Evolutionary conservation across 2,113 vertebrate genomes (phyloP).

Genomic region (Amphiprion percula): DNA sequence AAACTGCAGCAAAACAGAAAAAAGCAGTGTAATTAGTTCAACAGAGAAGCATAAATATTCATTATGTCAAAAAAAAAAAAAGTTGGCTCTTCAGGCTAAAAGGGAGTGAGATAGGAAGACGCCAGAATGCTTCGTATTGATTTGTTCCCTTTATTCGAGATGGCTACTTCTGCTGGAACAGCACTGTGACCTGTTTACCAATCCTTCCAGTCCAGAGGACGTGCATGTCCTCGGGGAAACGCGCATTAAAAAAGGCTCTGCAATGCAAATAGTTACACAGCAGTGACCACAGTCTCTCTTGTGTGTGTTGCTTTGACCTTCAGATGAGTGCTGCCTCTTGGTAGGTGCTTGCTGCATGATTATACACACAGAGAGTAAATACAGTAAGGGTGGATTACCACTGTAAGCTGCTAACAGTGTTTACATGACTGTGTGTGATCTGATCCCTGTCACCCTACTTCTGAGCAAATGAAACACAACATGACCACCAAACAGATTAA

Average conservation of each 20-base stretch:
- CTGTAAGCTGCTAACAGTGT: constrained; percentile 63
- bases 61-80: constrained; percentile 34
- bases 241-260: constrained; percentile 36
- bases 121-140: constrained; percentile 64
- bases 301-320: constrained; percentile 57
- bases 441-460: constrained; percentile 30
- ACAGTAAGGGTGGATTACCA: constrained; percentile 65
- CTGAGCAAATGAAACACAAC: constrained; percentile 48
- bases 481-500: constrained; percentile 45
- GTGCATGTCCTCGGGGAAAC: constrained; percentile 50
- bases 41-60: constrained; percentile 51
- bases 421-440: constrained; percentile 60
- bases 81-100: constrained; percentile 18
- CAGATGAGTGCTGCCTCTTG: constrained; percentile 34
- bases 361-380: constrained; percentile 54
- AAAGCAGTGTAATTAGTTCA: constrained; percentile 41
- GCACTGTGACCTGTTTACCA: constrained; percentile 64
- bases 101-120: constrained; percentile 37
- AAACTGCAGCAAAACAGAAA: constrained; percentile 36
- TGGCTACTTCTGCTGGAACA: constrained; percentile 49
- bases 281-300: constrained; percentile 34
- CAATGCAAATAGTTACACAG: constrained; percentile 77
- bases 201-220: constrained; percentile 50
- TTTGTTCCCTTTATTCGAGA: constrained; percentile 61
- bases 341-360: constrained; percentile 21